Conservation (phyloP, 2,113 vertebrate genomes). For the Mungos mungo region DNA sequence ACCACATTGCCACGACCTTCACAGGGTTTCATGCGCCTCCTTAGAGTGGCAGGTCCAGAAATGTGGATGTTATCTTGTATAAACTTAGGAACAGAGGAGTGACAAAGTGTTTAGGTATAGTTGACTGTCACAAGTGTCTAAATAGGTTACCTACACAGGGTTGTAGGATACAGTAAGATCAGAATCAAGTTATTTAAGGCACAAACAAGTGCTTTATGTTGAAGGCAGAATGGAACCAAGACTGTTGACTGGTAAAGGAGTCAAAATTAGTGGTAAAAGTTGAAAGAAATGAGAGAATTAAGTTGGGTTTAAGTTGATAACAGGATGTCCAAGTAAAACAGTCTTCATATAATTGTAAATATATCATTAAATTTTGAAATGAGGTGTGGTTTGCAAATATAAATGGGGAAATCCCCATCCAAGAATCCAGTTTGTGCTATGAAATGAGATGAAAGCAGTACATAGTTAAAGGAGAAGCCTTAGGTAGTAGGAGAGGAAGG, state of each 20-base stretch:
- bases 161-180: background rate
- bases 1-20: background rate
- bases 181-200: background rate
- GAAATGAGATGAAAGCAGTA: background rate
- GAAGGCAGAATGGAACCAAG: background rate
- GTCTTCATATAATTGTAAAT: background rate
- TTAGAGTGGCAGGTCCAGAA: background rate
- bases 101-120: background rate
- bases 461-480: background rate
- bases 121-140: background rate
- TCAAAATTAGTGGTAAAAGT: background rate
- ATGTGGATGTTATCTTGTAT: background rate
- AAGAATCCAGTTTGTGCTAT: background rate
- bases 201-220: background rate
- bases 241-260: background rate
- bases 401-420: background rate
- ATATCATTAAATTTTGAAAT: background rate
- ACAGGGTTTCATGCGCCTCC: too few relatives aligned
- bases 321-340: background rate
- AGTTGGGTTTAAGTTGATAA: background rate
- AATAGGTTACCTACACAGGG: background rate
- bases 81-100: background rate
- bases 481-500: background rate
- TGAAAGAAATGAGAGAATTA: background rate
- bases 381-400: background rate